Evolutionary conservation across 2,113 vertebrate genomes (phyloP), one percentile per base, ranked within the genome.

Genomic region (Actenoides hombroni): DNA sequence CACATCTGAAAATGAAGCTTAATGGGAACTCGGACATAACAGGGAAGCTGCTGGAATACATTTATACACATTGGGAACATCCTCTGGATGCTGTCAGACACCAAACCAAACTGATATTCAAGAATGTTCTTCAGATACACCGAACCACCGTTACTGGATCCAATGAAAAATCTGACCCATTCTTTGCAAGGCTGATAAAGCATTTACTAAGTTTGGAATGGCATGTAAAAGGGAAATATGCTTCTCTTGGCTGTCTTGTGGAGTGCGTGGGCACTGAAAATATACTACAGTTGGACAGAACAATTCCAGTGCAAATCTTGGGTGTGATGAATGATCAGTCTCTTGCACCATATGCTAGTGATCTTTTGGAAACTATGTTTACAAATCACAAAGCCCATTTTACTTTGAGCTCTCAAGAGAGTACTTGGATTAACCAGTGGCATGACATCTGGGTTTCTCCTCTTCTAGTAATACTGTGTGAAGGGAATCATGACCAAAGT

Each of bases 11-110:
- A 93, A 44, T 74, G 14, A 96, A 93, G 69, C 97, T 99, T 77
- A 96, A 92, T 13, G 99, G 99, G 19, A 98, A 96, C 59, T 98
- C 99, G 0, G 97, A 93, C 21, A 63, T 98, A 35, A 96, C 96
- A 24, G 94, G 54, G 16, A 97, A 89, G 85, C 97, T 99, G 65
- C 97, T 99, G 93, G 98, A 99, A 74, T 99, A 99, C 59, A 96
- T 99, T 85, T 99, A 99, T 87, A 98, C 98, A 21, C 99, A 99
- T 97, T 99, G 99, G 99, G 99, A 99, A 63, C 99, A 99, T 91
- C 99, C 99, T 3, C 74, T 99, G 51, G 99, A 99, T 74, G 99
- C 98, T 29, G 98, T 99, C 49, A 98, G 99, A 65, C 99, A 99
- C 96, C 99, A 99, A 94, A 98, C 98, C 37, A 99, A 98, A 92